These are phyloP conservation scores for Epinotia brunnichana DNA, from an alignment of 2,888 invertebrate species.

Conservation along the genomic window DNA sequence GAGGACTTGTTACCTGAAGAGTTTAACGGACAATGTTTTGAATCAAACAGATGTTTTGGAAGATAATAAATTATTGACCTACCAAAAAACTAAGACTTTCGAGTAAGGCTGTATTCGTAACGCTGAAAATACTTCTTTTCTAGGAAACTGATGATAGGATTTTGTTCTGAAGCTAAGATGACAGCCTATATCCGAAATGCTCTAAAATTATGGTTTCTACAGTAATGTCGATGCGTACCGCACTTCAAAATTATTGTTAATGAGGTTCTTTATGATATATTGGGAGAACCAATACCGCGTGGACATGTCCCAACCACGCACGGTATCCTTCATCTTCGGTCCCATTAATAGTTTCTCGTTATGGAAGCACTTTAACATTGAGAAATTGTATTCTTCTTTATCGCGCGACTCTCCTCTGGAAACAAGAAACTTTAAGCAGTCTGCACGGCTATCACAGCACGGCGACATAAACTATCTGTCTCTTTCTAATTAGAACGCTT, in stretches of 20 bases:
- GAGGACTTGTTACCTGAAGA: too few relatives aligned
- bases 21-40: too few relatives aligned
- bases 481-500: too few relatives aligned
- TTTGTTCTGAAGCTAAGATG: too few relatives aligned
- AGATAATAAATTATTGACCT: too few relatives aligned
- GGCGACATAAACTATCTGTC: too few relatives aligned
- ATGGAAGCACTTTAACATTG: conserved; percentile 89
- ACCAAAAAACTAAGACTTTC: too few relatives aligned
- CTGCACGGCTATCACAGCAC: not conserved
- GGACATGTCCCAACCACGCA: conserved; percentile 93
- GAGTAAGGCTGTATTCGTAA: too few relatives aligned
- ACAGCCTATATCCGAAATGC: not conserved
- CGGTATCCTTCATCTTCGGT: conserved; percentile 88
- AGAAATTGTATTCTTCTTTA: conserved; percentile 84
- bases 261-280: conserved; percentile 86
- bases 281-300: conserved; percentile 94
- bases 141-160: too few relatives aligned
- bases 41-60: too few relatives aligned
- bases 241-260: conserved; percentile 63
- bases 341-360: conserved; percentile 88
- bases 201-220: not conserved
- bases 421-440: conserved; percentile 44
- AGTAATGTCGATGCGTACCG: conserved; percentile 54
- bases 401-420: conserved; percentile 59
- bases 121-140: too few relatives aligned